Evolutionary conservation across 2,113 vertebrate species (phyloP).

Genomic region (Triplophysa dalaica): DNA sequence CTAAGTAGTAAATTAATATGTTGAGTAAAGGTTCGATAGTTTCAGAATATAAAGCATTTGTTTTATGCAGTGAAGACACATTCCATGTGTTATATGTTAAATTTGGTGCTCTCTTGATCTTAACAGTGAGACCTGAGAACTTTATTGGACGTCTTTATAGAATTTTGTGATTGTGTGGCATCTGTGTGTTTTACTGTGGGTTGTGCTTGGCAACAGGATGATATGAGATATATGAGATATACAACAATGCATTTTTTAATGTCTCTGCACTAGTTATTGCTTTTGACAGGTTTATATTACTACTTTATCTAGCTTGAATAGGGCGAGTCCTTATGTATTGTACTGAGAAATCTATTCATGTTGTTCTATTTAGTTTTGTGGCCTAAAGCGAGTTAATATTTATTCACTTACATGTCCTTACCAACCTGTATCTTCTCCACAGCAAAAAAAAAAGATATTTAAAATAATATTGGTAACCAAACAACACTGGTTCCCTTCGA

Average conservation of each 20-base stretch:
- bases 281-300: slow-evolving; percentile 51
- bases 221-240: slow-evolving; percentile 9
- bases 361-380: neutral
- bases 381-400: too few relatives aligned
- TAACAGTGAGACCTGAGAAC: neutral
- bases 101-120: too few relatives aligned
- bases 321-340: neutral
- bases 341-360: neutral
- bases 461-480: too few relatives aligned
- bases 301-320: slow-evolving; percentile 15
- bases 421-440: too few relatives aligned
- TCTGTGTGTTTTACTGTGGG: slow-evolving; percentile 53
- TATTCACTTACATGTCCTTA: too few relatives aligned
- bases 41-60: too few relatives aligned
- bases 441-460: too few relatives aligned
- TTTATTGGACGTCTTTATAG: slow-evolving; percentile 53
- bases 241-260: slow-evolving; percentile 27
- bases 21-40: too few relatives aligned
- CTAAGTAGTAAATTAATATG: too few relatives aligned
- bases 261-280: slow-evolving; percentile 34
- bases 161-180: slow-evolving; percentile 68
- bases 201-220: slow-evolving; percentile 20
- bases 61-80: too few relatives aligned
- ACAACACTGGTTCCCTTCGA: too few relatives aligned
- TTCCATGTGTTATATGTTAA: neutral